Evolutionary conservation across 1,140 invertebrate genomes (phyloP).

Genomic region (Diploscapter pachys): DNA sequence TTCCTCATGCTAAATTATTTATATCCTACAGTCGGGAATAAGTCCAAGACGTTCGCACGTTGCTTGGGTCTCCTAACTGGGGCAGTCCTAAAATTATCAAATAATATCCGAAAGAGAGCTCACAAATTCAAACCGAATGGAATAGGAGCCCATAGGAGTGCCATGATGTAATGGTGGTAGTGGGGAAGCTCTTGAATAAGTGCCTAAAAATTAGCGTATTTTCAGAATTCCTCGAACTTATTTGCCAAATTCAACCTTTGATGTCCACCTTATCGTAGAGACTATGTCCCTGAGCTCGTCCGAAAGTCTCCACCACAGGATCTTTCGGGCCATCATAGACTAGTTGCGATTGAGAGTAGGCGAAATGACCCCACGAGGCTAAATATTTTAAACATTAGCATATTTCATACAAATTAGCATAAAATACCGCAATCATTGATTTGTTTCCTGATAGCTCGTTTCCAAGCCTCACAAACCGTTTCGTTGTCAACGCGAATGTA

Average conservation of each 20-base stretch:
- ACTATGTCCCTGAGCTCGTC: slow-evolving; percentile 24
- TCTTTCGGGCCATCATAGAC: slow-evolving; percentile 23
- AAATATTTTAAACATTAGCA: neutral
- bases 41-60: slow-evolving; percentile 24
- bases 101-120: neutral
- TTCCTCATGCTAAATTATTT: neutral
- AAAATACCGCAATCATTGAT: slow-evolving; percentile 17
- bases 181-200: slow-evolving; percentile 6
- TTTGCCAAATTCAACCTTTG: slow-evolving; percentile 6
- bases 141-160: neutral
- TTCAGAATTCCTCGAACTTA: neutral
- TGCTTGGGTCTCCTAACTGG: slow-evolving; percentile 22
- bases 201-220: neutral
- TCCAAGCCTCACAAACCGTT: slow-evolving; percentile 21
- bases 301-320: slow-evolving; percentile 29
- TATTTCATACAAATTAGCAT: neutral
- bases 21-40: slow-evolving; percentile 11
- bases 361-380: slow-evolving; percentile 28
- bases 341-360: slow-evolving; percentile 13
- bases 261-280: slow-evolving; percentile 35
- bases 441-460: slow-evolving; percentile 20
- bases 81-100: slow-evolving; percentile 13
- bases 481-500: slow-evolving; percentile 23
- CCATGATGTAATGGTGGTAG: slow-evolving; percentile 4
- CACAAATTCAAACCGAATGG: neutral